Evolutionary conservation across 2,113 vertebrate species (phyloP), one percentile per base, ranked within the genome.

Genomic region (Pterocles gutturalis): DNA sequence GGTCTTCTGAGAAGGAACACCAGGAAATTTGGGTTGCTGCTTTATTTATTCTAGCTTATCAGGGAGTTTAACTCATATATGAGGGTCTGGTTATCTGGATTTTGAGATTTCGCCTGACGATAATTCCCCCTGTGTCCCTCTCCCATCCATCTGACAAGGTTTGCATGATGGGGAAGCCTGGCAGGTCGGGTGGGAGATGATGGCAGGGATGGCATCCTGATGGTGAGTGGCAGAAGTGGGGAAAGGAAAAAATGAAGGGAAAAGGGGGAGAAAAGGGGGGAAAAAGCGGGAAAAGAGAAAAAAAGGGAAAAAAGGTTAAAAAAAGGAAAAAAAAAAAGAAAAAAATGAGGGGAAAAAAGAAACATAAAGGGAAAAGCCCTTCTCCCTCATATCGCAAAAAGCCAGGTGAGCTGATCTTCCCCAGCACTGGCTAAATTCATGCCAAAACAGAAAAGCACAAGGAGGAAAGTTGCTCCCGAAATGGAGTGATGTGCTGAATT

Each of bases 181-280:
- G 95, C 93, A 91, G 77, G 71, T 93, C 8, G 82, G 97, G 31
- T 36, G 18, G 61, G 88, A 97, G 43, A 87, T 69, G 46, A 90
- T 95, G 96, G 51, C 1, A 93, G 92, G 0, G 75, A 95, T 0
- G 76, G 95, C 43, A 97, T 94, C 57, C 90, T 97, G 34, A 48
- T n/a, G 79, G 96, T 97, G 83, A 97, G 80, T 45, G 45, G 60
- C 25, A 21, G 53, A 33, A 54, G 36, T 4, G 20, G 38, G 19
- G 29, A 75, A 72, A 65, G 17, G 21, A 36, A 21, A 21, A n/a
- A 54, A 31, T 43, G 31, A 26, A 31, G 41, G 29, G 19, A 43
- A 43, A 60, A 16, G 5, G 5, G 19, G 31, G 55, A 5, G 3
- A 17, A 61, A 34, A 45, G 15, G 41, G 29, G 41, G 10, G 45